These are phyloP conservation scores for Aphis gossypii DNA, from an alignment of 1,140 invertebrate genomes.

Conservation along the genomic window DNA sequence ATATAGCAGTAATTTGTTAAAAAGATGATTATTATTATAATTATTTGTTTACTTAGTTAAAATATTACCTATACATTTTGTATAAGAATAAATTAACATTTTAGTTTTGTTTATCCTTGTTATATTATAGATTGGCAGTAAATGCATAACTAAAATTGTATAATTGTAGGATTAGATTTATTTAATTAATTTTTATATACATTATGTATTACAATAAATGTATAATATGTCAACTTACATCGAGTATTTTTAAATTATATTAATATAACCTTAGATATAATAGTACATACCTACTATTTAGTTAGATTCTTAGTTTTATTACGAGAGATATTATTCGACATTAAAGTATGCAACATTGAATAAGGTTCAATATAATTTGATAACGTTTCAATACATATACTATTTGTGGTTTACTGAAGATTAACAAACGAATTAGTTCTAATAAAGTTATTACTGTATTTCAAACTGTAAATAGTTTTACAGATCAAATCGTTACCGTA, in stretches of 20 bases:
- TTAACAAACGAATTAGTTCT: too few species aligned
- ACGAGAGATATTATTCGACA: too few species aligned
- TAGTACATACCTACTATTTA: too few species aligned
- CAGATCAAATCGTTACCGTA: too few species aligned
- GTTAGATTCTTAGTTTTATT: too few species aligned
- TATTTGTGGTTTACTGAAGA: too few species aligned
- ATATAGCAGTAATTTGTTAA: neutral
- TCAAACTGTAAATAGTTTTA: too few species aligned
- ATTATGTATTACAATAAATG: neutral
- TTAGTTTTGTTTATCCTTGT: neutral
- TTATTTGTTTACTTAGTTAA: neutral
- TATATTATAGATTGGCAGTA: neutral
- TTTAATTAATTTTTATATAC: neutral
- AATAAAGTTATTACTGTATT: too few species aligned
- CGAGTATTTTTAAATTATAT: neutral
- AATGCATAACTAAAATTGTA: neutral
- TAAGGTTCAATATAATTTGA: too few species aligned
- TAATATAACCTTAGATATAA: too few species aligned
- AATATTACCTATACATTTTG: neutral
- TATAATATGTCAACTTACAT: neutral
- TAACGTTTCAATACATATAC: too few species aligned
- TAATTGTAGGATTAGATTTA: neutral
- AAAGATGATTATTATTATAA: neutral
- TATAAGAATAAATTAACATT: neutral
- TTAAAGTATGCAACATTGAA: too few species aligned